These are phyloP conservation scores for Cephus spinipes DNA, from an alignment of 2,888 invertebrate species.

Conservation along the genomic window DNA sequence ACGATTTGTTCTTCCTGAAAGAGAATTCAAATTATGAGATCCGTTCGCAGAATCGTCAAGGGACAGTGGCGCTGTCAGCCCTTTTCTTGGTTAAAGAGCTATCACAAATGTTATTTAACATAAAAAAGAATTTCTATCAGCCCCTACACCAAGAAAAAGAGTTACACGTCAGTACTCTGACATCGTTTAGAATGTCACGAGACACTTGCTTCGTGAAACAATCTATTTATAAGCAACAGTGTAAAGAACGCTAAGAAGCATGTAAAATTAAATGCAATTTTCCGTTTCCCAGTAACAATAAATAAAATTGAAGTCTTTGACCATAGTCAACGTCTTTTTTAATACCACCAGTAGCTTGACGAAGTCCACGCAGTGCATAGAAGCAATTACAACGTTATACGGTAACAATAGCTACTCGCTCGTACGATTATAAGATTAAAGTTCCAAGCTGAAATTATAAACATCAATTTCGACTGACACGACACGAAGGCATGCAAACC, in stretches of 20 bases:
- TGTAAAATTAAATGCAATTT: not conserved
- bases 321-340: not conserved
- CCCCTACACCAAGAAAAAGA: not conserved
- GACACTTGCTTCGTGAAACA: not conserved
- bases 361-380: not conserved
- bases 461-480: not conserved
- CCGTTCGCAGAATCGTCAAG: not conserved
- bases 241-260: not conserved
- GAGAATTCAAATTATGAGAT: slow-evolving; percentile 15
- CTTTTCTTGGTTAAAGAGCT: not conserved
- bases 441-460: not conserved
- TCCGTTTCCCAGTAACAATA: not conserved
- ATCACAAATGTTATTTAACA: not conserved
- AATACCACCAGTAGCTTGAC: not conserved
- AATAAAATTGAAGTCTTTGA: not conserved
- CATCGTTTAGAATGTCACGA: not conserved
- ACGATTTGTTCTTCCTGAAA: slow-evolving; percentile 91
- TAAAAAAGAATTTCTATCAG: not conserved
- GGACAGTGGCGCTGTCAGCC: not conserved
- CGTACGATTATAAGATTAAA: not conserved
- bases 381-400: not conserved
- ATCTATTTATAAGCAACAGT: not conserved
- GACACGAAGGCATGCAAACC: not conserved
- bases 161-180: not conserved
- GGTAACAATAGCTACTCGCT: not conserved